phyloP scores from a whole-genome alignment of 2,888 invertebrate species.

The Himalopsyche kuldschensis region DNA sequence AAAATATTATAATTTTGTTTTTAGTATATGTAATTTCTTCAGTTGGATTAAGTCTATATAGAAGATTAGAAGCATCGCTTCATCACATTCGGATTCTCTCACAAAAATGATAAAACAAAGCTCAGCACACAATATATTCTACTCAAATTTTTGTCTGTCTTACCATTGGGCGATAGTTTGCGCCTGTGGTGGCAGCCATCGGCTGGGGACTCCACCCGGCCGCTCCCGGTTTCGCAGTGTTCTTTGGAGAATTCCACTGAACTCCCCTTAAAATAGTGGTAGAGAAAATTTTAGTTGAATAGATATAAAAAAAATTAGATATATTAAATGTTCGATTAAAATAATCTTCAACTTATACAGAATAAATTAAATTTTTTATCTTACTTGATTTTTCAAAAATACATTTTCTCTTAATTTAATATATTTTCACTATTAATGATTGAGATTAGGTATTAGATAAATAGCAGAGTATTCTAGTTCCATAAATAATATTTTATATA shows the following conservation, averaged over 20 bases:
- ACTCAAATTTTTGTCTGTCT: slow-evolving; percentile 44
- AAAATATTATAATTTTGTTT: too few species aligned
- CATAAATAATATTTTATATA: too few species aligned
- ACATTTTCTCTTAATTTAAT: too few species aligned
- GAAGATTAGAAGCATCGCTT: not conserved
- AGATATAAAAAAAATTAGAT: not conserved
- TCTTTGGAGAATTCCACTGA: slow-evolving; percentile 91
- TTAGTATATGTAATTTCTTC: too few species aligned
- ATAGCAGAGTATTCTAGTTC: too few species aligned
- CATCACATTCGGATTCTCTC: not conserved
- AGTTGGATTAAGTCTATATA: too few species aligned
- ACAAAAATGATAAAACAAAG: not conserved
- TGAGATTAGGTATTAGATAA: too few species aligned
- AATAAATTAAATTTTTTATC: too few species aligned
- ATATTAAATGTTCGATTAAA: not conserved
- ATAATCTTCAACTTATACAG: too few species aligned
- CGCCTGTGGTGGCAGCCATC: slow-evolving; percentile 86
- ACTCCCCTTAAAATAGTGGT: slow-evolving; percentile 65
- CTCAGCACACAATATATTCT: not conserved
- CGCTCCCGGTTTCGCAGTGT: slow-evolving; percentile 75
- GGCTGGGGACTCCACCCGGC: slow-evolving; percentile 85
- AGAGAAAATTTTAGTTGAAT: not conserved
- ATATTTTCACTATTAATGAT: too few species aligned
- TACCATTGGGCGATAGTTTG: slow-evolving; percentile 87
- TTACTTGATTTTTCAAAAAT: too few species aligned